Evolutionary conservation across 2,797 vertebrate genomes (phyloP), one percentile per base, ranked within the genome.

Genomic region (Dromococcyx pavoninus): DNA sequence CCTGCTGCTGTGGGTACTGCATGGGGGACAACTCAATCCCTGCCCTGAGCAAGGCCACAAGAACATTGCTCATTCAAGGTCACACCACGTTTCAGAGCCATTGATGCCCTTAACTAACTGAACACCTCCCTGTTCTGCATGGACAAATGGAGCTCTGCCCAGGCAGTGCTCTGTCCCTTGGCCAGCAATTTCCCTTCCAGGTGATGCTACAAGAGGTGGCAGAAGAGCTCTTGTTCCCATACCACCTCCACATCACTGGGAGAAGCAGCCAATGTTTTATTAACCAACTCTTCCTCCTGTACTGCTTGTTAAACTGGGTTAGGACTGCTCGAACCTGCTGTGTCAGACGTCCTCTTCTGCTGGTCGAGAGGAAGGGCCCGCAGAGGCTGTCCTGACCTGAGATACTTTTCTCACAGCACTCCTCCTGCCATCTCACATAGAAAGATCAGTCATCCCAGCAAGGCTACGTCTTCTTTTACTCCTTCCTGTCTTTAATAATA

Each of bases 401-500:
- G 85, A 83, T 73, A 88, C 89, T 71, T 92, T 91, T 86, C 81
- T 90, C 89, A 86, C 83, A 94, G 91, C 94, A 50, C 89, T 84
- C 77, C 90, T 74, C 88, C 61, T 0, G 1, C 81, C 3, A 1
- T 13, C n/a, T 64, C 17, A 5, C 37, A 6, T 66, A 95, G 81
- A 94, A 82, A 91, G 90, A 95, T 88, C 94, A 93, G 57, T 82
- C 92, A 90, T 76, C 80, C 70, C 73, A 95, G 94, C 79, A 73
- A 7, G 17, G n/a, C 91, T 70, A 78, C 7, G 1, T 93, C 91
- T 75, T 93, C 56, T 93, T 91, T 95, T 87, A 94, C 93, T 95
- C 81, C 95, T 96, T 97, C 96, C 96, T 96, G 85, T 90, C 94
- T 95, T 95, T 97, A 97, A 97, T 94, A 76, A 89, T 86, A 96